Evolutionary conservation across 2,797 vertebrate genomes (phyloP), one percentile per base, ranked within the genome.

Genomic region (Halcyon leucocephala): DNA sequence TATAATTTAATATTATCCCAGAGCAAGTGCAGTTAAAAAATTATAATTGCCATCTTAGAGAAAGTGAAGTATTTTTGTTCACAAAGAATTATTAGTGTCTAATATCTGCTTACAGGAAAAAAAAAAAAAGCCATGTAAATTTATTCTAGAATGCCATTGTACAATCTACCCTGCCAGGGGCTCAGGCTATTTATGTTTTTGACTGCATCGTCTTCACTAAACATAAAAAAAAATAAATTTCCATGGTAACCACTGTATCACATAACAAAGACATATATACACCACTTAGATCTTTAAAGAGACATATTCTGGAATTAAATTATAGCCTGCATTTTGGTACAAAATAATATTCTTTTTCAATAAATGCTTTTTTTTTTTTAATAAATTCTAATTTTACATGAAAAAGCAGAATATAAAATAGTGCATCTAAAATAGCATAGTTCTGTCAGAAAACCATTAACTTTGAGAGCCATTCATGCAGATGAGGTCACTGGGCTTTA

Each of bases 181-280:
- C 91, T 94, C 71, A 35, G 71, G 74, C 81, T 97, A 97, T 95
- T 97, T 97, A 90, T 96, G 91, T 65, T 95, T 96, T 95, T 87
- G 78, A 95, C 96, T 95, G 71, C 81, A 89, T 89, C 1, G 0
- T 94, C 88, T 93, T 94, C 86, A 69, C 74, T 82, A 86, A 96
- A 93, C 52, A 94, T 83, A 89, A 89, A 66, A 87, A 90, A 96
- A 85, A 42, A 93, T 3, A 46, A 66, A 96, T 93, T 96, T 80
- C 96, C 96, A 95, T 96, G 96, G 94, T 77, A 93, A 97, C 96
- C 83, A 82, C 81, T 94, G 88, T 88, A 95, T 96, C 95, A 93
- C 44, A 89, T 88, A 94, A 95, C 88, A 97, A 90, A 95, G 93
- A 77, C 62, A 70, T 90, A 39, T 79, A 91, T 48, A 77, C 7